A percentile compares a stretch with the other conserved stretches of the same genome.
These are phyloP conservation scores for Lasioglossum zephyrum DNA, from an alignment of 2,888 invertebrate genomes.

Conservation along the genomic window DNA sequence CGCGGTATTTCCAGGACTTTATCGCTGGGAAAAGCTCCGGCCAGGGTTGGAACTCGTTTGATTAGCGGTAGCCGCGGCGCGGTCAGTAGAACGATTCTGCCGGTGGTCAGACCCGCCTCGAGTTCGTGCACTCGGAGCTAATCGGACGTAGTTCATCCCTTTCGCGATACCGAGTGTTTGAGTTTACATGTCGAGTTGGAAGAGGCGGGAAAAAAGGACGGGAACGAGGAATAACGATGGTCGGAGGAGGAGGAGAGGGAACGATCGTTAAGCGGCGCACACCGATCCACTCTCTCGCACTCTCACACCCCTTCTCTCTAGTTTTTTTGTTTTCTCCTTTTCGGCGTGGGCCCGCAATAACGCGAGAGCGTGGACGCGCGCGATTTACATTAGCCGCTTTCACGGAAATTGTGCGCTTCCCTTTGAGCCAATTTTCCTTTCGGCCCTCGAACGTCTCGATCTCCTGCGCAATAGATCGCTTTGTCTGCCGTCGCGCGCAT, in stretches of 20 bases:
- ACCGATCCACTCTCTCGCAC: not conserved
- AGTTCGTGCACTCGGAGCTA: constrained; percentile 46
- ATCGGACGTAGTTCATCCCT: constrained; percentile 47
- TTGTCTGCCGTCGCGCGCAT: not conserved
- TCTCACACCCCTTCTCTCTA: not conserved
- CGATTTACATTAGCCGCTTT: constrained; percentile 28
- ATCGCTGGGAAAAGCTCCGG: constrained; percentile 41
- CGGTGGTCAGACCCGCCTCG: constrained; percentile 68
- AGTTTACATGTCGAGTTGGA: constrained; percentile 29
- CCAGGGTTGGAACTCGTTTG: constrained; percentile 50
- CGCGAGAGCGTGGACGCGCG: not conserved
- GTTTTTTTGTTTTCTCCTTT: not conserved
- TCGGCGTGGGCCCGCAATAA: not conserved
- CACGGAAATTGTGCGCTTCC: constrained; percentile 13
- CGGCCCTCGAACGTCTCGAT: not conserved
- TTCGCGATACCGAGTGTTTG: constrained; percentile 25
- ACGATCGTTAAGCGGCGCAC: constrained; percentile 22
- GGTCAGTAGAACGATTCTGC: constrained; percentile 73
- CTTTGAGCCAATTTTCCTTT: constrained; percentile 25
- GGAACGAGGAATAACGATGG: constrained; percentile 1
- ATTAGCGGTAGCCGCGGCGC: constrained; percentile 52
- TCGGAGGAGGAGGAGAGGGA: not conserved
- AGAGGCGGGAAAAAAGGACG: not conserved
- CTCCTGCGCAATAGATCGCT: not conserved
- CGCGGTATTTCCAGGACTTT: constrained; percentile 48